These are phyloP conservation scores for Leptogaster cylindrica DNA, from an alignment of 2,888 invertebrate species.

Conservation along the genomic window DNA sequence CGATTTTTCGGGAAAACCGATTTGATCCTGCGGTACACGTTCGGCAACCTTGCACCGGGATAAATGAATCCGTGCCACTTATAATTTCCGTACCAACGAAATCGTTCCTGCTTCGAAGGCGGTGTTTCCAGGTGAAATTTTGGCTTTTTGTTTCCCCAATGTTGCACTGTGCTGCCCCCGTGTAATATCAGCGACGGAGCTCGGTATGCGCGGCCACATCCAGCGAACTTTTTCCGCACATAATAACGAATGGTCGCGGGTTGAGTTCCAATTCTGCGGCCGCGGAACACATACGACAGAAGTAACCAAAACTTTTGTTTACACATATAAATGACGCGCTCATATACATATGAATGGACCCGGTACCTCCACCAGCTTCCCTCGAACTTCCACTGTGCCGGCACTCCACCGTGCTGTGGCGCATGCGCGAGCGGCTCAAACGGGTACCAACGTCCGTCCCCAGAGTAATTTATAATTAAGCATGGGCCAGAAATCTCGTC, in stretches of 20 bases:
- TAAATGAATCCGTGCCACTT: slow-evolving; percentile 22
- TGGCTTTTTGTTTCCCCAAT: slow-evolving; percentile 30
- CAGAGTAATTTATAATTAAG: slow-evolving; percentile 31
- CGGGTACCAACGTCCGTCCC: slow-evolving; percentile 7
- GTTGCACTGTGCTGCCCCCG: slow-evolving; percentile 19
- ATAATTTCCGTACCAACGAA: slow-evolving; percentile 16
- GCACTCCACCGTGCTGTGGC: not conserved
- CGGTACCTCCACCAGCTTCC: slow-evolving; percentile 21
- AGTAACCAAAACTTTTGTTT: slow-evolving; percentile 28
- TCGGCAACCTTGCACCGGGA: slow-evolving; percentile 25
- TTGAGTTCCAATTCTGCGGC: slow-evolving; percentile 29
- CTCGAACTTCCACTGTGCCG: slow-evolving; percentile 16
- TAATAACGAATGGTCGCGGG: not conserved
- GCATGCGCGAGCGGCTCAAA: slow-evolving; percentile 23
- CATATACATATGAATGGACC: slow-evolving; percentile 27
- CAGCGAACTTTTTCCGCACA: slow-evolving; percentile 31
- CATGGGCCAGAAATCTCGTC: slow-evolving; percentile 17
- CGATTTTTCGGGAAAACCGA: too few species aligned
- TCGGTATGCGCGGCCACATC: slow-evolving; percentile 24
- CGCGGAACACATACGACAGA: slow-evolving; percentile 11
- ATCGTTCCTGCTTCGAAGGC: slow-evolving; percentile 22
- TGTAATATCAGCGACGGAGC: slow-evolving; percentile 24
- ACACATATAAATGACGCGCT: slow-evolving; percentile 26
- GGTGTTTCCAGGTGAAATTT: slow-evolving; percentile 33
- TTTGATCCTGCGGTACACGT: not conserved